A percentile compares a stretch with the other conserved stretches of the same genome.
Evolutionary conservation across 2,888 invertebrate genomes (phyloP).

Genomic region (Sarcophaga carnaria): DNA sequence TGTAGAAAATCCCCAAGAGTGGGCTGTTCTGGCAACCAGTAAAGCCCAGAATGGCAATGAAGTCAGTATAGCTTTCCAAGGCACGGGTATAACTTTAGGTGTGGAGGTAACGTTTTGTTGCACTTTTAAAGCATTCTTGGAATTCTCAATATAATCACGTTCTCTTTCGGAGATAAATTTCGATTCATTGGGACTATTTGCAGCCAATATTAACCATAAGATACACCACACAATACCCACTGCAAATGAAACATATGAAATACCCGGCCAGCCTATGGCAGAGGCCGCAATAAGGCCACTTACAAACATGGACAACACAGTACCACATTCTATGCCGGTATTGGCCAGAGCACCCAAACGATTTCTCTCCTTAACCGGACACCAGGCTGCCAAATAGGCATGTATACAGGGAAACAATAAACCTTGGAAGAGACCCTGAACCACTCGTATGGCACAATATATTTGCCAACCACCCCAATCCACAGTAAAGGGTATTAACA

Average conservation of each 20-base stretch:
- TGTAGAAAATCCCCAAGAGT: slow-evolving; percentile 89
- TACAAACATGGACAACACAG: slow-evolving; percentile 85
- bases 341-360: slow-evolving; percentile 84
- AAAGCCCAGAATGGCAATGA: slow-evolving; percentile 85
- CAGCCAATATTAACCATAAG: slow-evolving; percentile 84
- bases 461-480: slow-evolving; percentile 85
- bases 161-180: slow-evolving; percentile 84
- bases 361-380: slow-evolving; percentile 85
- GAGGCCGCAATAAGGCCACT: slow-evolving; percentile 85
- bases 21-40: slow-evolving; percentile 84
- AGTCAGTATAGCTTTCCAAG: slow-evolving; percentile 86
- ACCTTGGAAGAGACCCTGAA: slow-evolving; percentile 87
- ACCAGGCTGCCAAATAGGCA: slow-evolving; percentile 86
- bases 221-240: slow-evolving; percentile 83
- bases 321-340: slow-evolving; percentile 86
- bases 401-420: slow-evolving; percentile 86
- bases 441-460: slow-evolving; percentile 84
- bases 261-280: slow-evolving; percentile 86
- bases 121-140: slow-evolving; percentile 73
- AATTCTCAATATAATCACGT: slow-evolving; percentile 84
- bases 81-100: slow-evolving; percentile 81
- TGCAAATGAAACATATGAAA: slow-evolving; percentile 85
- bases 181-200: slow-evolving; percentile 84
- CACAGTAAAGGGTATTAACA: slow-evolving; percentile 87
- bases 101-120: slow-evolving; percentile 29